Evolutionary conservation across 2,888 invertebrate genomes (phyloP).

Genomic region (Oeneis ivallda): DNA sequence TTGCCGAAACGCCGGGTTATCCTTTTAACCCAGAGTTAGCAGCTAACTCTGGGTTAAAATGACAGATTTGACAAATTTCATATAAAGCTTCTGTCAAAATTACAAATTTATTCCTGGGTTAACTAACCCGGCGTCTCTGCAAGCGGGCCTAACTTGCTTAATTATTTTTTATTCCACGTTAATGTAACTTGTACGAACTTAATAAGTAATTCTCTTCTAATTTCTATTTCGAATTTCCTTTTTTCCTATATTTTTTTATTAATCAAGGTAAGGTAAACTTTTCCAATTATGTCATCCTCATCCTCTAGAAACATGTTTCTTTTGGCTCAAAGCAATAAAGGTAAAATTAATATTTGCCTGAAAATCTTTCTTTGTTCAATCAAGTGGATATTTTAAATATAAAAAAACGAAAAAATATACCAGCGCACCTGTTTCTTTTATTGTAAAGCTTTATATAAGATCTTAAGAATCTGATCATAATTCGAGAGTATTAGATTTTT

Average conservation of each 20-base stretch:
- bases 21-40: too few species aligned
- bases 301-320: slow-evolving; percentile 24
- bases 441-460: neutral
- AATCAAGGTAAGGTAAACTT: slow-evolving; percentile 28
- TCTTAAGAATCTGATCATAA: neutral
- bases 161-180: neutral
- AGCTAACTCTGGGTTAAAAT: too few species aligned
- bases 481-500: neutral
- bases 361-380: slow-evolving; percentile 16
- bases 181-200: neutral
- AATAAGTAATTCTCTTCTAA: slow-evolving; percentile 6
- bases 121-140: too few species aligned
- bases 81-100: too few species aligned
- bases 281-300: slow-evolving; percentile 33
- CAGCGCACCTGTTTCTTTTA: neutral
- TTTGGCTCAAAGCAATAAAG: slow-evolving; percentile 22
- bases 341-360: slow-evolving; percentile 21
- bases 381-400: slow-evolving; percentile 10
- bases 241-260: slow-evolving; percentile 31
- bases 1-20: too few species aligned
- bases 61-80: too few species aligned
- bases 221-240: slow-evolving; percentile 12
- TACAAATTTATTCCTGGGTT: too few species aligned
- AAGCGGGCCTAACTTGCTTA: too few species aligned
- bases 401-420: neutral